Percentiles rank a stretch among this genome's conserved stretches.
Evolutionary conservation across 2,888 invertebrate genomes (phyloP).

Genomic region (Spisula subtruncata): DNA sequence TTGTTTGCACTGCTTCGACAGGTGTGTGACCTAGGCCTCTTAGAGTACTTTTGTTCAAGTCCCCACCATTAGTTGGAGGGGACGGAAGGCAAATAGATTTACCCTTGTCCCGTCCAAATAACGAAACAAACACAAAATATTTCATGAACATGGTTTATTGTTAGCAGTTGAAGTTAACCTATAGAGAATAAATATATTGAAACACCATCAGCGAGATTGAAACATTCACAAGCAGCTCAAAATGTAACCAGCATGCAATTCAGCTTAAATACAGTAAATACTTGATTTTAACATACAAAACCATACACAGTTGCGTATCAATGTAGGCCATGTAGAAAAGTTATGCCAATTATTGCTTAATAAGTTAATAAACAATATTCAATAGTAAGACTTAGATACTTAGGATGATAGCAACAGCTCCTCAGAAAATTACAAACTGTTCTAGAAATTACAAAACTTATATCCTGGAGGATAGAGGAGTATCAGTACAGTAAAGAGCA

Average conservation of each 20-base stretch:
- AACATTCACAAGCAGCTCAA: conserved; percentile 31
- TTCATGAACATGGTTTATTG: conserved; percentile 68
- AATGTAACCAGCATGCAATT: conserved; percentile 21
- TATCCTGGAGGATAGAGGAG: too few relatives aligned
- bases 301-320: background rate
- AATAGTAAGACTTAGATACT: background rate
- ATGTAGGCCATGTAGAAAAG: conserved; percentile 1
- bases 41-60: too few relatives aligned
- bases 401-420: background rate
- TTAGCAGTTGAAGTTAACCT: conserved; percentile 61
- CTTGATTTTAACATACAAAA: background rate
- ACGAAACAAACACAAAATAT: background rate
- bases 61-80: too few relatives aligned
- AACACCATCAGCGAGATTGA: conserved; percentile 52
- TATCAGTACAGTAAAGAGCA: background rate
- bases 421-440: background rate
- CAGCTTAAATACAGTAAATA: conserved; percentile 2
- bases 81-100: too few relatives aligned
- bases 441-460: too few relatives aligned
- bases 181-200: conserved; percentile 63
- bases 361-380: background rate
- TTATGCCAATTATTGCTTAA: background rate
- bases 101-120: background rate
- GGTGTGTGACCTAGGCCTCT: too few relatives aligned
- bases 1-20: too few relatives aligned